Base-by-base conservation (phyloP, 1,140 invertebrate genomes). In the Episyrphus balteatus region DNA sequence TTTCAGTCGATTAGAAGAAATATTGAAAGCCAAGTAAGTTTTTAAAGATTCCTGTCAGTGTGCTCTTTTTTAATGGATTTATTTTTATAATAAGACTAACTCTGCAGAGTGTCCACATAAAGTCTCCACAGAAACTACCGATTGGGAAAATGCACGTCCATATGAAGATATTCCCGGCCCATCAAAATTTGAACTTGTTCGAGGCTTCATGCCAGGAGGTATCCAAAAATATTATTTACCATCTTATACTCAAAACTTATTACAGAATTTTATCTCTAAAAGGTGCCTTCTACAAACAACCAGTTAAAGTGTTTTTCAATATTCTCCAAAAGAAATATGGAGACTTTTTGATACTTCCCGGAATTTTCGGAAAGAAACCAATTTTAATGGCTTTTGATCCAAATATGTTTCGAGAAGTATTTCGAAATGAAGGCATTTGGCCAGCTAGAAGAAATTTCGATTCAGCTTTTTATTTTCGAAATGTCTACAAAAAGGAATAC, bases 341-440 rank as follows among this genome's bases (percentile, higher is more conserved):
- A 1, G 58, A 61, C 39, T 26, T 59, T 8, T 63, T 51, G 12
- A 43, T 58, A 13, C 42, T 63, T 42, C 58, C 61, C 0, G 58
- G 58, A n/a, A 37, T 52, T 12, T 59, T 63, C 49, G 61, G 58
- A 5, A 57, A 61, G 18, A 40, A 33, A 15, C 61, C 64, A 36
- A 47, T 33, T 38, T 42, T 63, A n/a, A 19, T 58, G 13, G 50
- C 52, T 0, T 58, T 55, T 12, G 52, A 32, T 42, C 50, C 58
- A 1, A 57, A 57, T 17, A 59, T 62, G 3, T 59, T 63, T 17
- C 58, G 61, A 19, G 53, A 38, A 15, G 55, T 59, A 0, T 63
- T 52, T 13, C 61, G 61, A n/a, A 59, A 54, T 3, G 61, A 63
- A n/a, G 65, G 65, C 1, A 21, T 55, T 10, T 68, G 66, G 66